Evolutionary conservation across 2,888 invertebrate genomes (phyloP).

Genomic region (Eristalis intricaria): DNA sequence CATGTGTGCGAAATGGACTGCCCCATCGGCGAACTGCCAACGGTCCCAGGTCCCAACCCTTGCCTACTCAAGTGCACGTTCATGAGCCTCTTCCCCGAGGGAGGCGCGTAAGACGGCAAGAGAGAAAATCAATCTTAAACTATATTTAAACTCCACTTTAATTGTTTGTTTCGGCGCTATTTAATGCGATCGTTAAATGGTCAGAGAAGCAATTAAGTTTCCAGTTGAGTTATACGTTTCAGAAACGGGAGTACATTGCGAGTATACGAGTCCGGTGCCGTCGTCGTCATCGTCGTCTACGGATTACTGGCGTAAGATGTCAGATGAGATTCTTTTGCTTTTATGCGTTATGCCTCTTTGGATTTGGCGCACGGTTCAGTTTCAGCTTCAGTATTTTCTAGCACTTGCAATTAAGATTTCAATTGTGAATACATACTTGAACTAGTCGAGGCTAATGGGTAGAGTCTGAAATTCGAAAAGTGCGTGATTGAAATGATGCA

Average conservation of each 20-base stretch:
- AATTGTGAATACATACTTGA: constrained; percentile 46
- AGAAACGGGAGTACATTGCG: constrained; percentile 42
- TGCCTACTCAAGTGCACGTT: not conserved
- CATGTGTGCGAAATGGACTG: constrained; percentile 54
- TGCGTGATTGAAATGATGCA: not conserved
- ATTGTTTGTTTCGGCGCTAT: constrained; percentile 75
- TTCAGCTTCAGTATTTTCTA: constrained; percentile 26
- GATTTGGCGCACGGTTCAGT: constrained; percentile 38
- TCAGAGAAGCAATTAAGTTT: constrained; percentile 71
- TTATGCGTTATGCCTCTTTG: not conserved
- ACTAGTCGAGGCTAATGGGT: constrained; percentile 25
- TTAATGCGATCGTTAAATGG: constrained; percentile 76
- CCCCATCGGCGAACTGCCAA: not conserved
- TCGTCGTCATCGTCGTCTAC: not conserved
- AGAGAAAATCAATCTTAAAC: constrained; percentile 62
- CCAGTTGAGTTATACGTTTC: constrained; percentile 64
- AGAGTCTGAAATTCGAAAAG: constrained; percentile 8
- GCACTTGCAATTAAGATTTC: constrained; percentile 47
- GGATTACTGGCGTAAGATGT: constrained; percentile 51
- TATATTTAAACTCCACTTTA: constrained; percentile 74
- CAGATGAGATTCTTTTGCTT: constrained; percentile 27
- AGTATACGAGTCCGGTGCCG: constrained; percentile 24
- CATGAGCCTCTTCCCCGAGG: not conserved
- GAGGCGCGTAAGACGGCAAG: not conserved
- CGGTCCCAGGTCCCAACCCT: not conserved